A percentile compares a stretch with the other conserved stretches of the same genome.
Conservation (phyloP, 2,888 invertebrate genomes). For the Anarsia innoxiella region DNA sequence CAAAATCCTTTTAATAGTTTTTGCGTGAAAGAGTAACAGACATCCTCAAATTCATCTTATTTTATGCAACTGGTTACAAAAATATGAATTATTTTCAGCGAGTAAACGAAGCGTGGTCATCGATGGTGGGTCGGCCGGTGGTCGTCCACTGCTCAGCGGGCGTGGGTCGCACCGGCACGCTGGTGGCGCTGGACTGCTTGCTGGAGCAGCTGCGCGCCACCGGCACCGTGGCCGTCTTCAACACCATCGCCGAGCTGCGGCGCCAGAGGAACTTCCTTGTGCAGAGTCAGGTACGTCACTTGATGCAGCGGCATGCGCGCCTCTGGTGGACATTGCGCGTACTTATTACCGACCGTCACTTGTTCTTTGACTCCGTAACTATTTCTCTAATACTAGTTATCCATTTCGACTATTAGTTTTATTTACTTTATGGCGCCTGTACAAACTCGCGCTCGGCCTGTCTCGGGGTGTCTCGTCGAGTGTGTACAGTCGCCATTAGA, state of each 20-base stretch:
- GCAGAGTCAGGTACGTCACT: slow-evolving; percentile 79
- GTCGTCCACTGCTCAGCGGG: slow-evolving; percentile 95
- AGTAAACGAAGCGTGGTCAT: slow-evolving; percentile 89
- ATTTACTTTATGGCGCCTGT: no score
- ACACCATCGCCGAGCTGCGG: slow-evolving; percentile 91
- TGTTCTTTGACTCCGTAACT: no score
- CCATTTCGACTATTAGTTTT: no score
- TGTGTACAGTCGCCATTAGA: slow-evolving; percentile 15
- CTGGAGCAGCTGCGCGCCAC: slow-evolving; percentile 90
- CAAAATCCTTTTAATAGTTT: no score
- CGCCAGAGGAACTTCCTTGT: slow-evolving; percentile 95
- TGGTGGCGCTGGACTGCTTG: slow-evolving; percentile 93
- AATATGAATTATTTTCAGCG: slow-evolving; percentile 50
- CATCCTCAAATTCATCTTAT: no score
- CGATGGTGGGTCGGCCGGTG: slow-evolving; percentile 88
- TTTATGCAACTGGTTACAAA: neutral
- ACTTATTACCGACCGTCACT: no score
- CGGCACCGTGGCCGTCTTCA: slow-evolving; percentile 90
- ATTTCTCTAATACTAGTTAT: no score
- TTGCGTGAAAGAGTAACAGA: no score
- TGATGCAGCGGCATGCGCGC: no score
- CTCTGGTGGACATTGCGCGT: no score
- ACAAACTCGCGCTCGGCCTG: no score
- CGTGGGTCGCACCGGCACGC: slow-evolving; percentile 95
- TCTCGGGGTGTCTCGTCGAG: no score